Evolutionary conservation across 2,797 vertebrate species (phyloP).

Genomic region (Malacoraja senta): DNA sequence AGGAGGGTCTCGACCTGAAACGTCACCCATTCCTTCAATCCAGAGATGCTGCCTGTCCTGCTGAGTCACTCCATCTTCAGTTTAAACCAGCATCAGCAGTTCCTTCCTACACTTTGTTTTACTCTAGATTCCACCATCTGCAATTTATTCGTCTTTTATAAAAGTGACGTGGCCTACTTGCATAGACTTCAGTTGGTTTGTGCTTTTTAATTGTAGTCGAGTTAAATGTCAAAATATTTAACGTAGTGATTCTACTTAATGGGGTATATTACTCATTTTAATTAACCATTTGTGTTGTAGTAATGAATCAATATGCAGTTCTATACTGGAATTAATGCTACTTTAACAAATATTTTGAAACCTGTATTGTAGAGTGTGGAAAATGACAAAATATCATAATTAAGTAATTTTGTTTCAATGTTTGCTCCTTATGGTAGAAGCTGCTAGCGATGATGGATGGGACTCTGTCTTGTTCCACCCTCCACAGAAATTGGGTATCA

Average conservation of each 20-base stretch:
- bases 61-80: too few species aligned
- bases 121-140: too few species aligned
- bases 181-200: neutral
- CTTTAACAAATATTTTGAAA: neutral
- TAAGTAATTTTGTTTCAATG: slow-evolving; percentile 1
- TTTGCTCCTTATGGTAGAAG: slow-evolving; percentile 7
- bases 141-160: too few species aligned
- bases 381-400: neutral
- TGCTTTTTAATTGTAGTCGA: neutral
- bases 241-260: neutral
- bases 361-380: neutral
- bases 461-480: slow-evolving; percentile 34
- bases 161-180: neutral
- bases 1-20: too few species aligned
- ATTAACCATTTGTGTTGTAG: neutral
- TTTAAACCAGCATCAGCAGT: too few species aligned
- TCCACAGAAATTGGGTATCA: slow-evolving; percentile 36
- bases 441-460: slow-evolving; percentile 35
- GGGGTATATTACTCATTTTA: neutral
- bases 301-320: neutral
- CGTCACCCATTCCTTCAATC: too few species aligned
- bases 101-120: too few species aligned
- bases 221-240: neutral
- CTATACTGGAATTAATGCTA: neutral
- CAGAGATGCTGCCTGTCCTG: too few species aligned